phyloP scores from a whole-genome alignment of 1,140 invertebrate genomes.

The Charaxes varanes region DNA sequence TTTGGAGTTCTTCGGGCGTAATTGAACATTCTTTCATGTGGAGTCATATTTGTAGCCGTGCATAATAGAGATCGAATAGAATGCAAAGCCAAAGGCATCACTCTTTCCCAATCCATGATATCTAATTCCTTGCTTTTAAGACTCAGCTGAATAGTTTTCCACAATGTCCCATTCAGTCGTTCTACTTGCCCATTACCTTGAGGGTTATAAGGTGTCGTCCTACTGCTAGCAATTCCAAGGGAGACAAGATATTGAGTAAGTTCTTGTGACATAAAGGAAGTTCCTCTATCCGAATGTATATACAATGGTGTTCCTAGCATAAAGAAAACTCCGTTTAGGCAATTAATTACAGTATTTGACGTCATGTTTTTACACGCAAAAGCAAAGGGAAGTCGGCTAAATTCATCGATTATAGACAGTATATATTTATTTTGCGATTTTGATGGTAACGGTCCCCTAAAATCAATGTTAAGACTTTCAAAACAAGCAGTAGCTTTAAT shows the following conservation, averaged over 20 bases:
- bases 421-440: constrained; percentile 24
- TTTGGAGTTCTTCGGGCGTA: too few species aligned
- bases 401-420: too few species aligned
- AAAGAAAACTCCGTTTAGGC: constrained; percentile 19
- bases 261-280: constrained; percentile 21
- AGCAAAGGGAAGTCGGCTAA: too few species aligned
- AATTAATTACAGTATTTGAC: constrained; percentile 22
- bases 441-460: constrained; percentile 26
- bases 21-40: too few species aligned
- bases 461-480: constrained; percentile 27
- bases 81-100: constrained; percentile 2
- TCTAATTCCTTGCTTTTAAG: constrained; percentile 1
- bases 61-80: constrained; percentile 5
- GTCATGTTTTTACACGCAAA: constrained; percentile 20
- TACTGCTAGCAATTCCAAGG: constrained; percentile 13
- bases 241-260: constrained; percentile 11
- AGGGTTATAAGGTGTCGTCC: constrained; percentile 22
- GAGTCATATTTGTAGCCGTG: constrained; percentile 7
- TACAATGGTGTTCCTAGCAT: constrained; percentile 22
- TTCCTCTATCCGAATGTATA: constrained; percentile 21
- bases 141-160: constrained; percentile 9
- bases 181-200: constrained; percentile 23
- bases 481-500: constrained; percentile 28
- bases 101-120: constrained; percentile 6
- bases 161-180: constrained; percentile 12